Base-by-base conservation (phyloP, 2,888 invertebrate species). In the Stratiomys singularior region DNA sequence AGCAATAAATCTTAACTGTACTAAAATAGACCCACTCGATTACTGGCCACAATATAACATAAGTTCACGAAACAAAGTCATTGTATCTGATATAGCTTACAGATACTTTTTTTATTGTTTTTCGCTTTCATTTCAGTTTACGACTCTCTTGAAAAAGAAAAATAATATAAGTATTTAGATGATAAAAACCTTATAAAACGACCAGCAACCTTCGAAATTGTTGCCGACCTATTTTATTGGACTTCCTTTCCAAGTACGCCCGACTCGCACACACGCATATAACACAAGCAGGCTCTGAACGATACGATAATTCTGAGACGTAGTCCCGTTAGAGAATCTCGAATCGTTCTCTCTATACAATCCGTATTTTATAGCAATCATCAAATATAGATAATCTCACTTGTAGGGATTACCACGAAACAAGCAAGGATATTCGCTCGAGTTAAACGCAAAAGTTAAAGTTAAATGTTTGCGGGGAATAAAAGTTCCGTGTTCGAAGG, bases 361-460 rank as follows among this genome's bases (percentile, higher is more conserved):
- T 69, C 69, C 69, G 25, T 25, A 69, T 28, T 69, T 69, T 69
- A 67, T 67, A 69, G 69, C 47, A 47, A 69, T 46, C 69, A 69
- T 69, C 69, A 69, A 69, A 69, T 69, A 69, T 47, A 69, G 69
- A 69, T 69, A 69, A 69, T 69, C 69, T 69, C 27, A 46, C 69
- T 69, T 30, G 69, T 47, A 25, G 18, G 47, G 60, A 60, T 60
- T 25, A 25, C 60, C 60, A 60, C n/a, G 18, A 21, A 25, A 60
- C 60, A 60, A 60, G 60, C 60, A 21, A 60, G 25, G 60, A 60
- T 60, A 52, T 52, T 52, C 18, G 52, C 15, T 18, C 52, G 15
- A 52, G 18, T 15, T 52, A 52, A 52, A 18, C 52, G 52, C 37
- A 52, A 52, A 18, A 52, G 52, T 52, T 52, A 15, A 52, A 18